Conservation (phyloP, 2,797 vertebrate species). For the Meriones psammophilus region DNA sequence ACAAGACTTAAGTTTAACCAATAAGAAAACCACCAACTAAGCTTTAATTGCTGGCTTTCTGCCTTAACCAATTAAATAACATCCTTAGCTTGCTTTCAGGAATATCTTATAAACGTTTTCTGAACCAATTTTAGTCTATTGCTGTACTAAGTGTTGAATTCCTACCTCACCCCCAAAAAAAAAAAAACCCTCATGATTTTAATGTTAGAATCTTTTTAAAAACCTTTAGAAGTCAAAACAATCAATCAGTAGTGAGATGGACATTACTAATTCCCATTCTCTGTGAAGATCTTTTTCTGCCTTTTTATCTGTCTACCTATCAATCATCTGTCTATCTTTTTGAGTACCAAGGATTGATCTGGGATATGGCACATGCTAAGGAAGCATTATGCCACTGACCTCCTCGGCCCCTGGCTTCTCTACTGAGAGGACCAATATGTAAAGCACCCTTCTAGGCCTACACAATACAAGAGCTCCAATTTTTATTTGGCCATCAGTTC, state of each 20-base stretch:
- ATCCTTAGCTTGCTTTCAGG: neutral
- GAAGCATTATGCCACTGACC: neutral
- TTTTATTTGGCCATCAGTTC: neutral
- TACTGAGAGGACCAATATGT: rapidly evolving
- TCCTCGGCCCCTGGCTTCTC: neutral
- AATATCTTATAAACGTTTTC: neutral
- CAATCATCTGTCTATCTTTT: neutral
- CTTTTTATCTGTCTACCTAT: neutral
- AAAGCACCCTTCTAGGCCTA: neutral
- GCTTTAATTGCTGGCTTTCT: neutral
- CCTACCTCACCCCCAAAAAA: neutral
- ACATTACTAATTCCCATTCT: neutral
- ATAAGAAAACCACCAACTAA: neutral
- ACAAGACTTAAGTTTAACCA: neutral
- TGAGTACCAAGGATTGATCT: neutral
- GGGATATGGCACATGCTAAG: neutral
- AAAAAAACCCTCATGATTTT: too few species aligned
- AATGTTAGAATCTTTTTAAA: too few species aligned
- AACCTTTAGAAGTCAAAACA: neutral
- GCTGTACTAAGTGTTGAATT: neutral
- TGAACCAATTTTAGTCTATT: neutral
- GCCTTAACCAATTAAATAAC: neutral
- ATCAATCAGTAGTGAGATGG: too few species aligned
- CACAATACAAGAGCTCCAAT: rapidly evolving
- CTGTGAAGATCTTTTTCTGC: neutral